Evolutionary conservation across 1,140 invertebrate species (phyloP), one percentile per base, ranked within the genome.

Genomic region (Ceratina australensis): DNA sequence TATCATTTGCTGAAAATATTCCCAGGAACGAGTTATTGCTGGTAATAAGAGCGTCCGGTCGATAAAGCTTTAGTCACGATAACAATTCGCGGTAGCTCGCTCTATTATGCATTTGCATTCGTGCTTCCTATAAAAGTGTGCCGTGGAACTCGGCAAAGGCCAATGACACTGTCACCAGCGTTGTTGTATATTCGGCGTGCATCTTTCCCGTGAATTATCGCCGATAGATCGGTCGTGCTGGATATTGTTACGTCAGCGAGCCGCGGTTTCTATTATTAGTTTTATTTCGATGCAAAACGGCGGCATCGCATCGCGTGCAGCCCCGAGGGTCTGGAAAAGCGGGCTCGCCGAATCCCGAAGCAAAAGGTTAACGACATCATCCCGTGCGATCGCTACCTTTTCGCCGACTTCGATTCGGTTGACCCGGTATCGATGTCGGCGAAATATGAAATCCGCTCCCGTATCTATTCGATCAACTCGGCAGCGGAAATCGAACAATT

Each of bases 291-390:
- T 57, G 79, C 56, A 56, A 83, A 82, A 66, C 61, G 75, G 69
- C 82, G 68, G 59, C 75, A 72, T 61, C 72, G 54, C 59, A 33
- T 56, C 52, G 22, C 33, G 42, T 60, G 49, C 42, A 47, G 57
- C 52, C 13, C 15, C 18, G 33, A 22, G 22, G 74, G 49, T 78
- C 57, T 52, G 60, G 47, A 28, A 47, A 28, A 47, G 47, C 64
- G 13, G 50, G 7, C 59, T 61, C 50, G 69, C 26, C 52, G 28
- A 79, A 80, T 80, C 78, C 8, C 26, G 49, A 33, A 33, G n/a
- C 18, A 26, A 77, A 54, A 18, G 82, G 80, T 82, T 82, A 83
- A 82, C 24, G 82, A 82, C 80, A 82, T 82, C 33, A 8, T 28
- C 49, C 13, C 15, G 64, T 33, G 7, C 33, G 20, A 56, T 68